Evolutionary conservation across 2,888 invertebrate genomes (phyloP), one percentile per base, ranked within the genome.

Genomic region (Hirtodrosophila cameraria): DNA sequence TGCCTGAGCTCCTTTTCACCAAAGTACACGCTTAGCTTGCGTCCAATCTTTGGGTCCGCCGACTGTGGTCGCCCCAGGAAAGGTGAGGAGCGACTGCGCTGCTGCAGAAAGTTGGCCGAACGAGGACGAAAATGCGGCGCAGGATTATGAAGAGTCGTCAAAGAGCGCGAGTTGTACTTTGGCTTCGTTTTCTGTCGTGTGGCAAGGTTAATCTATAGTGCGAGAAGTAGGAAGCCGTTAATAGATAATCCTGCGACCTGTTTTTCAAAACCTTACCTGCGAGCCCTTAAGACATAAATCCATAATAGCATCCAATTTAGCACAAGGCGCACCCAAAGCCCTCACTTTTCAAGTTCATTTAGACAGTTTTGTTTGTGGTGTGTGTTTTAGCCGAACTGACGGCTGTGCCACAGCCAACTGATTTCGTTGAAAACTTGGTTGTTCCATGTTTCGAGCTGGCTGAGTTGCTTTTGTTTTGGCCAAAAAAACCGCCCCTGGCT

Each of bases 271-370:
- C n/a, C 79, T 69, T 61, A 90, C 91, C 88, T 91, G 91, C 25
- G 91, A 91, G 62, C 91, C 91, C 66, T 75, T 76, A 48, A 91
- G 88, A 86, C 89, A 88, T 82, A 91, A 89, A 88, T 91, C 91
- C 91, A 91, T 91, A 85, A 85, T 90, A 88, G 53, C 59, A 41
- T 25, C 43, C 20, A 48, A 39, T 36, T 45, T 49, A 52, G 36
- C 39, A 46, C 36, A 13, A 33, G 13, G 28, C 18, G 18, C 41
- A 54, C 7, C 12, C 30, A 20, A 25, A 54, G 15, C 28, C 9
- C 39, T 54, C 60, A 31, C 25, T 55, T 68, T 45, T 67, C 57
- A 67, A 54, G 46, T 60, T 30, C 67, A 81, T 79, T 61, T 55
- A 68, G 53, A 30, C 63, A 57, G 49, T 18, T 54, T 12, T 18